Evolutionary conservation across 64 coral and sea anemone genomes (phyloP).

Genomic region (Acropora tenuis): DNA sequence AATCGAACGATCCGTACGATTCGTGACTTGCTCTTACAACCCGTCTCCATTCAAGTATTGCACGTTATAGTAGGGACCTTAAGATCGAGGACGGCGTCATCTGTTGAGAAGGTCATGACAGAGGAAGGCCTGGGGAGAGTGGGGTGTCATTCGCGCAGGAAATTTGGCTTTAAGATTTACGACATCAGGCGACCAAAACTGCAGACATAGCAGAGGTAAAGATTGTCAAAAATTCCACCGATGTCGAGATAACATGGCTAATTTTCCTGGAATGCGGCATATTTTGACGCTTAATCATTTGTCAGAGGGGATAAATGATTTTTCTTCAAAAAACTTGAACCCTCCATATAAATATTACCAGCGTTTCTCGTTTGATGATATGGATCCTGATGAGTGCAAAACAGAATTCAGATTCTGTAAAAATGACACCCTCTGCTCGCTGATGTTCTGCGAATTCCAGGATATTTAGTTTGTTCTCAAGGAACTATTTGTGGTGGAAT

Average conservation of each 20-base stretch:
- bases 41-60: too few species aligned
- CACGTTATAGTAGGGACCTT: too few species aligned
- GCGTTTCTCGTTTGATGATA: too few species aligned
- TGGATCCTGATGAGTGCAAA: too few species aligned
- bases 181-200: not conserved
- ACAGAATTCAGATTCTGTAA: too few species aligned
- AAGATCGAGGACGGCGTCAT: not conserved
- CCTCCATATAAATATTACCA: too few species aligned
- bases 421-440: too few species aligned
- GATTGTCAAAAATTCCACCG: not conserved
- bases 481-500: too few species aligned
- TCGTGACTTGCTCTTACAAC: too few species aligned
- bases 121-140: not conserved
- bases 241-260: not conserved
- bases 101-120: not conserved
- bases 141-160: not conserved
- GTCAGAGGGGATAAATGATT: not conserved
- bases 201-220: not conserved
- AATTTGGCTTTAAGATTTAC: not conserved
- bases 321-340: not conserved
- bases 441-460: too few species aligned
- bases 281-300: not conserved
- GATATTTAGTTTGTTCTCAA: too few species aligned
- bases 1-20: too few species aligned
- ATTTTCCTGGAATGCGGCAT: not conserved